Base-by-base conservation (phyloP, 1,140 invertebrate species). In the Aricia agestis region DNA sequence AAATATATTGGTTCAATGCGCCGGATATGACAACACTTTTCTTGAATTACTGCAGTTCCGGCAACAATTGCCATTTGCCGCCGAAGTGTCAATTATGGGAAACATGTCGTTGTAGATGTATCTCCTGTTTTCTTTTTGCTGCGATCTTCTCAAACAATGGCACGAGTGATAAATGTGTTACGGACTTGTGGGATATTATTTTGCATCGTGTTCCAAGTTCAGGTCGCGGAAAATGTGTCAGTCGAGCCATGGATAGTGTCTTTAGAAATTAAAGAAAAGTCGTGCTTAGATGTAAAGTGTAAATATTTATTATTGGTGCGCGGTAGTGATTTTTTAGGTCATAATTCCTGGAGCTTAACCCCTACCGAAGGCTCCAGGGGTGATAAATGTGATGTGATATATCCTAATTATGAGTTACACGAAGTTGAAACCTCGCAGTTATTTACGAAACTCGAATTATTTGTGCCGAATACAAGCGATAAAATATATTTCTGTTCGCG, bases 151-250 rank as follows among this genome's bases (percentile, higher is more conserved):
- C 41, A 36, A 76, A 77, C 88, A 86, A 92, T 92, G 90, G 85
- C 84, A 76, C 73, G 78, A 82, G 80, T 82, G 74, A 78, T 67
- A 73, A 85, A 78, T 81, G 75, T 85, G 74, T 83, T 89, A 68
- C 90, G 90, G 90, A 92, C 90, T 92, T 90, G 88, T 89, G 84
- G 88, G 79, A 85, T 90, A 88, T 78, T 89, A 69, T 75, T 84
- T 68, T 84, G 73, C 76, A 68, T 92, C 74, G 74, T 86, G 76
- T 77, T 83, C 72, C 74, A 79, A 68, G 82, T 87, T 82, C 72
- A 77, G 73, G 79, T 82, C 74, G 70, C 63, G 0, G 70, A 76
- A 13, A 74, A 81, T 76, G 77, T 58, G 57, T 67, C 70, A n/a
- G 69, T 63, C 11, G 78, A 83, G 77, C 86, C 86, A 81, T 80